Base-by-base conservation (phyloP, 2,888 invertebrate genomes). In the Mamestra brassicae region DNA sequence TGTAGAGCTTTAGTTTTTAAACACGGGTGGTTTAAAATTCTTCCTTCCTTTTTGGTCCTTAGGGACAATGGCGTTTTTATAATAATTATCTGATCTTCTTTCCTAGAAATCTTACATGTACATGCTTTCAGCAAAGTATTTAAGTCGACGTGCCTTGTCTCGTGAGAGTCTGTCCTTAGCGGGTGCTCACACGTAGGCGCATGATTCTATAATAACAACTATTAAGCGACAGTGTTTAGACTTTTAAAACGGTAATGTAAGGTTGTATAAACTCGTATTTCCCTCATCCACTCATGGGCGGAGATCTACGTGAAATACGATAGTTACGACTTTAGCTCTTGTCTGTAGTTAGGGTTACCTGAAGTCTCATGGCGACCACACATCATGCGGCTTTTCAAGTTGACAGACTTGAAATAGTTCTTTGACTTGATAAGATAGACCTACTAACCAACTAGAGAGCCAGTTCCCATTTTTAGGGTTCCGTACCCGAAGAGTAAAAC, bases 261-360 rank as follows among this genome's bases (percentile, higher is more conserved):
- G 55, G 57, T 71, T 71, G 60, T 65, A 68, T 81, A 66, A 76
- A 81, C 72, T 61, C 76, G 15, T 61, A 52, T 69, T 62, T 60
- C 71, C 62, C 63, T 69, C 75, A 7, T 57, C 47, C 45, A 58
- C 63, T 74, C 71, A 80, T 79, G 80, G 83, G 81, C 70, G 61
- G 55, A 81, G 87, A 86, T 79, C 11, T 69, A 83, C 63, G 79
- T 79, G 83, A 66, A 78, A 78, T 69, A 74, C 60, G 45, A 63
- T 65, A 69, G 54, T 74, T 73, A 76, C 34, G 36, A 73, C 61
- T 72, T 63, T 17, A 36, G 62, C 55, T 34, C 50, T 52, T 50
- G 34, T 34, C 38, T 60, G 55, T 60, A 42, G 52, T 58, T 73
- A 80, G 67, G 64, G 80, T 57, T 69, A 11, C 6, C 72, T 11